These are phyloP conservation scores for Sitta carolinensis DNA, from an alignment of 2,797 vertebrate species.

Conservation along the genomic window DNA sequence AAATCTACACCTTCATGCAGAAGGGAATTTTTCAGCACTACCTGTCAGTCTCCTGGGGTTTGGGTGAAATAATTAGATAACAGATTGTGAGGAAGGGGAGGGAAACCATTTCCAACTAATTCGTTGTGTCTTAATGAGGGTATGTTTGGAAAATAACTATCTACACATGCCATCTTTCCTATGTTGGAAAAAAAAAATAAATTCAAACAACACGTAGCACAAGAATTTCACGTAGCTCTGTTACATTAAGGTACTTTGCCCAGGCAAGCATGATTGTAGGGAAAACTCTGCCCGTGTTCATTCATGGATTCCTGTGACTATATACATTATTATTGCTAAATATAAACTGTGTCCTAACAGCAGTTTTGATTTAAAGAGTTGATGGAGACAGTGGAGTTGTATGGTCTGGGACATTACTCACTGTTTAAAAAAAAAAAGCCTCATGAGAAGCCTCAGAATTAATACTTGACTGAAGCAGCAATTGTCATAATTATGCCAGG, in stretches of 20 bases:
- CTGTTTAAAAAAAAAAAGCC: background rate
- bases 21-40: background rate
- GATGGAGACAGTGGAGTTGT: conserved; percentile 22
- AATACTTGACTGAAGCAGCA: background rate
- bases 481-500: background rate
- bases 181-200: background rate
- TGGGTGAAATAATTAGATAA: background rate
- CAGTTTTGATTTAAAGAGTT: conserved; percentile 28
- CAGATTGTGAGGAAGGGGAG: background rate
- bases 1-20: background rate
- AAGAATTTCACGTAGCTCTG: conserved; percentile 9
- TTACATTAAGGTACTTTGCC: conserved; percentile 10
- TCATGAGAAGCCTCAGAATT: background rate
- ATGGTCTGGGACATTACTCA: conserved; percentile 19
- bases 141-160: conserved; percentile 18
- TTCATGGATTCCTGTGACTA: conserved; percentile 38
- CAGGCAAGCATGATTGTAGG: conserved; percentile 37
- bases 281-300: conserved; percentile 27
- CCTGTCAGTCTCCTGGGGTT: background rate
- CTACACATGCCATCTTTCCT: background rate
- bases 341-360: conserved; percentile 45
- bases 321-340: conserved; percentile 23
- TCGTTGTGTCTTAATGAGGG: background rate
- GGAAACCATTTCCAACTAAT: background rate
- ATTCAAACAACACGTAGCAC: background rate